Evolutionary conservation across 2,113 vertebrate genomes (phyloP).

Genomic region (Dromas ardeola): DNA sequence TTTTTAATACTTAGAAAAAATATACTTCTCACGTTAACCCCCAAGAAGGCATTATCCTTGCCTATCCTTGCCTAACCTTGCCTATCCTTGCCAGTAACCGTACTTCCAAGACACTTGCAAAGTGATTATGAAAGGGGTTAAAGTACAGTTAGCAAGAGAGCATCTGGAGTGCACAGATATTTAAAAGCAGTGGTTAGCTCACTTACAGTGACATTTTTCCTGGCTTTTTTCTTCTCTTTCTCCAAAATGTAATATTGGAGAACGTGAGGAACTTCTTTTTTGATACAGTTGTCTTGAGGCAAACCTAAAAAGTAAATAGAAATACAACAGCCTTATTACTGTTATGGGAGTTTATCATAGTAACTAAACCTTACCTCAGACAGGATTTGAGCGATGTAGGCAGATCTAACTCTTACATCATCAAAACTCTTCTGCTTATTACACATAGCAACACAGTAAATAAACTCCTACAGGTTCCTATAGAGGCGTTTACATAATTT

Average conservation of each 20-base stretch:
- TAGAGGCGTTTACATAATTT: neutral
- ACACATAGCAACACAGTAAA: neutral
- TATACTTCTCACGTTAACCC: accelerated
- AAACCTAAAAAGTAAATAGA: neutral
- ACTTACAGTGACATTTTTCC: neutral
- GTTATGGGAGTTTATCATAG: neutral
- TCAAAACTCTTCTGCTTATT: neutral
- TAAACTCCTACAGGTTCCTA: accelerated
- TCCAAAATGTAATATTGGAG: neutral
- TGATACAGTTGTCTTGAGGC: neutral
- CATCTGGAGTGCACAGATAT: neutral
- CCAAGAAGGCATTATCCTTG: neutral
- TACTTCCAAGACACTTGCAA: accelerated
- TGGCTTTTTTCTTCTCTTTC: neutral
- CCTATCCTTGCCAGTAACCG: too few species aligned
- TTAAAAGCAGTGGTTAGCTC: neutral
- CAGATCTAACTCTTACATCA: neutral
- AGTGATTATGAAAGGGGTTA: neutral
- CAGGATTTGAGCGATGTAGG: neutral
- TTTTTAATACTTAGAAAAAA: neutral
- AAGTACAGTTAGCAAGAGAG: neutral
- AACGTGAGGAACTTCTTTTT: neutral
- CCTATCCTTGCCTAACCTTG: too few species aligned
- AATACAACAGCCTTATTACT: neutral
- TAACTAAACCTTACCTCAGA: neutral